Evolutionary conservation across 2,888 invertebrate genomes (phyloP).

Genomic region (Sinodicranocentrus sp.): DNA sequence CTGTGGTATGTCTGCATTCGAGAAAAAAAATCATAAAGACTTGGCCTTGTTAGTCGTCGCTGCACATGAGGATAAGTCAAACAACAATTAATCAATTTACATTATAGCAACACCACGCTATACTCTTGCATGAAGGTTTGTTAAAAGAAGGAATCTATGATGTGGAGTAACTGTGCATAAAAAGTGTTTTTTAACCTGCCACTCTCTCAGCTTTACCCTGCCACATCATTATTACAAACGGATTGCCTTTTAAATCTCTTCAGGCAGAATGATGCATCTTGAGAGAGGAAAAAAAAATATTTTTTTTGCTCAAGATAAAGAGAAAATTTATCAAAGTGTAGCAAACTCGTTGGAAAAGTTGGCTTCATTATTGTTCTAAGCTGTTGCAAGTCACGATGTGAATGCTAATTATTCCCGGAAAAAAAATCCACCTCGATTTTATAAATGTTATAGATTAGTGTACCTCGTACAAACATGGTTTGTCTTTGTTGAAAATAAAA

Average conservation of each 20-base stretch:
- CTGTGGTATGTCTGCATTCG: background rate
- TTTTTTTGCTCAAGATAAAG: no score
- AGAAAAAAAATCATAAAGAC: no score
- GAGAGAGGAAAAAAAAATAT: background rate
- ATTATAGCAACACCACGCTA: background rate
- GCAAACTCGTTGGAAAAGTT: slow-evolving; percentile 15
- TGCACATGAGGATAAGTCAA: slow-evolving; percentile 60
- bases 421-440: slow-evolving; percentile 21
- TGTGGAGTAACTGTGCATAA: no score
- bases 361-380: slow-evolving; percentile 16
- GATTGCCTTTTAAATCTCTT: slow-evolving; percentile 17
- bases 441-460: no score
- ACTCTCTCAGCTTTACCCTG: no score
- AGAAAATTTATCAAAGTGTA: no score
- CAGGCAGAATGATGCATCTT: background rate
- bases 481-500: no score
- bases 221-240: slow-evolving; percentile 33
- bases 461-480: no score
- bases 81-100: slow-evolving; percentile 61
- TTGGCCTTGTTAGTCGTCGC: slow-evolving; percentile 20
- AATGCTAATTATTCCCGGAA: slow-evolving; percentile 47
- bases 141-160: no score
- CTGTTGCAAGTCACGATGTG: slow-evolving; percentile 39
- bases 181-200: no score
- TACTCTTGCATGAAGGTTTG: background rate